Conservation (phyloP, 2,888 invertebrate species). For the Agrochola lychnidis region DNA sequence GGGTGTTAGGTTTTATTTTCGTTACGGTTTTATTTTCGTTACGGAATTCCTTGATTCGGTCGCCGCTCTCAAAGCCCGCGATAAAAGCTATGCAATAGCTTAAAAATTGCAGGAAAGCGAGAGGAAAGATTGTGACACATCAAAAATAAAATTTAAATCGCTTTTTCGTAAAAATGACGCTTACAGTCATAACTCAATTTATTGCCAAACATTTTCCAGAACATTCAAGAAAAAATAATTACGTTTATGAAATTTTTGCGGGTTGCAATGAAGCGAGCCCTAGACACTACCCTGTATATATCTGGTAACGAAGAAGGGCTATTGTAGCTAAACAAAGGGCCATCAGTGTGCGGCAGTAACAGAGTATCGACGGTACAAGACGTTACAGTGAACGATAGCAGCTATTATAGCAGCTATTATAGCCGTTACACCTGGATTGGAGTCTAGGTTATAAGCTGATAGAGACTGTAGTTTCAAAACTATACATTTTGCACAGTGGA, state of each 20-base stretch:
- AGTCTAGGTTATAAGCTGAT: slow-evolving; percentile 12
- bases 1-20: no score
- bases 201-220: background rate
- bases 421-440: slow-evolving; percentile 43
- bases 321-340: slow-evolving; percentile 13
- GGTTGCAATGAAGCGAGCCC: no score
- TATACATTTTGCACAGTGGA: background rate
- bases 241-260: no score
- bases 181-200: no score
- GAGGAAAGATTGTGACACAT: no score
- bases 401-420: slow-evolving; percentile 41
- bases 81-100: no score
- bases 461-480: background rate
- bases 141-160: no score
- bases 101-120: no score
- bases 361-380: slow-evolving; percentile 47
- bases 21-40: no score
- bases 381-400: slow-evolving; percentile 58
- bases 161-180: no score
- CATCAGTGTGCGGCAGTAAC: slow-evolving; percentile 47
- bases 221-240: background rate
- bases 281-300: background rate
- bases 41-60: no score
- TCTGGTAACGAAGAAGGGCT: background rate
- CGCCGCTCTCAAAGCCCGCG: no score